Conservation (phyloP, 1,140 invertebrate species). For the Patella vulgata region DNA sequence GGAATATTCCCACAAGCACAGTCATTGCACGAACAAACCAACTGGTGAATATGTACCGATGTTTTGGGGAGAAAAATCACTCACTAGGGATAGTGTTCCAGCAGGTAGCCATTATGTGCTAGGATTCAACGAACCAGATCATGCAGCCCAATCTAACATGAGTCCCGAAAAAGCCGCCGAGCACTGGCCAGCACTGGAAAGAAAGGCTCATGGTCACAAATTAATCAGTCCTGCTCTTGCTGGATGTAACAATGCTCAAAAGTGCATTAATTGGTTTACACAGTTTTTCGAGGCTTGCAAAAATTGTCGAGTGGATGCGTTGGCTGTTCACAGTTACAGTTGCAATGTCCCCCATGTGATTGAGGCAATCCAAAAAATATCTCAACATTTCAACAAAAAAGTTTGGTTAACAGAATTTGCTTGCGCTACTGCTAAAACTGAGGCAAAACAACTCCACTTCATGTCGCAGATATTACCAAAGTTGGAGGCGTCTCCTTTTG, state of each 20-base stretch:
- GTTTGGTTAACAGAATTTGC: constrained; percentile 23
- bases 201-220: background rate
- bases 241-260: too few relatives aligned
- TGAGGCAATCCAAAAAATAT: constrained; percentile 10
- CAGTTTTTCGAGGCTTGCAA: constrained; percentile 4
- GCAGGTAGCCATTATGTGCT: constrained; percentile 7
- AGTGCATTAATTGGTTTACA: background rate
- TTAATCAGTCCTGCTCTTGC: background rate
- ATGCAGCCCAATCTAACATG: constrained; percentile 13
- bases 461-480: constrained; percentile 15
- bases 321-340: background rate
- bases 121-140: constrained; percentile 26
- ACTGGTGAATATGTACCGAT: constrained; percentile 10
- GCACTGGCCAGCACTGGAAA: constrained; percentile 10
- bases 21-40: too few relatives aligned
- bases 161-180: background rate
- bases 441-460: constrained; percentile 1
- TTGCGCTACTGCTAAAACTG: constrained; percentile 9
- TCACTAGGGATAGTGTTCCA: background rate
- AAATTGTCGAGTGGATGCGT: background rate
- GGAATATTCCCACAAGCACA: too few relatives aligned
- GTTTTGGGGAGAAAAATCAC: constrained; percentile 17
- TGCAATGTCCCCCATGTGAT: constrained; percentile 7
- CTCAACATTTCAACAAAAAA: constrained; percentile 5
- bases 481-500: too few relatives aligned